Conservation (phyloP, 2,797 vertebrate genomes). For the Monodelphis domestica region DNA sequence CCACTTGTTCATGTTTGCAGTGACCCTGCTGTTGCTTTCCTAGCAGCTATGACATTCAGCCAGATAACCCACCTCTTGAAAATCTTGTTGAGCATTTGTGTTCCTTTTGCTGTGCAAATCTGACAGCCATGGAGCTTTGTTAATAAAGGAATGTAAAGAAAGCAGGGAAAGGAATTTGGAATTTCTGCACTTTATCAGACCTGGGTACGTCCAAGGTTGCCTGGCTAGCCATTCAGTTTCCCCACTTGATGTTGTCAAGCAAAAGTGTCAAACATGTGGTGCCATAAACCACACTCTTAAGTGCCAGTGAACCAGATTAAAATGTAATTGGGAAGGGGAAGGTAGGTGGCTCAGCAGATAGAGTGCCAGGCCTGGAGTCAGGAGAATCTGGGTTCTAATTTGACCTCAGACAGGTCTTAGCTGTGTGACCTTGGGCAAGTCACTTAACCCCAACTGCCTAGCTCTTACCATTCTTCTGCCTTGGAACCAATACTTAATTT, state of each 20-base stretch:
- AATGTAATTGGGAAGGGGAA: neutral
- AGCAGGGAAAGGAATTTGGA: constrained; percentile 58
- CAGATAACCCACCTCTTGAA: constrained; percentile 53
- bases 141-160: constrained; percentile 68
- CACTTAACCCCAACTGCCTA: too few species aligned
- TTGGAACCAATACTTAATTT: too few species aligned
- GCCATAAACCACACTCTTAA: neutral
- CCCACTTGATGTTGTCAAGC: neutral
- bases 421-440: too few species aligned
- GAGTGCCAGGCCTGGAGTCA: too few species aligned
- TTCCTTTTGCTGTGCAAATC: constrained; percentile 25
- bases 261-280: neutral
- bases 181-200: constrained; percentile 57
- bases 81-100: constrained; percentile 71
- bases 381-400: too few species aligned
- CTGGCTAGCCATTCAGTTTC: neutral
- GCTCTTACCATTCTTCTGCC: too few species aligned
- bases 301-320: neutral
- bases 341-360: too few species aligned
- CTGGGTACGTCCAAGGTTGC: neutral
- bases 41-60: constrained; percentile 59
- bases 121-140: constrained; percentile 54
- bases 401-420: too few species aligned
- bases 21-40: constrained; percentile 8
- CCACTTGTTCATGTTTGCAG: neutral